Conservation (phyloP, 2,113 vertebrate genomes). For the Ailurus styani region DNA sequence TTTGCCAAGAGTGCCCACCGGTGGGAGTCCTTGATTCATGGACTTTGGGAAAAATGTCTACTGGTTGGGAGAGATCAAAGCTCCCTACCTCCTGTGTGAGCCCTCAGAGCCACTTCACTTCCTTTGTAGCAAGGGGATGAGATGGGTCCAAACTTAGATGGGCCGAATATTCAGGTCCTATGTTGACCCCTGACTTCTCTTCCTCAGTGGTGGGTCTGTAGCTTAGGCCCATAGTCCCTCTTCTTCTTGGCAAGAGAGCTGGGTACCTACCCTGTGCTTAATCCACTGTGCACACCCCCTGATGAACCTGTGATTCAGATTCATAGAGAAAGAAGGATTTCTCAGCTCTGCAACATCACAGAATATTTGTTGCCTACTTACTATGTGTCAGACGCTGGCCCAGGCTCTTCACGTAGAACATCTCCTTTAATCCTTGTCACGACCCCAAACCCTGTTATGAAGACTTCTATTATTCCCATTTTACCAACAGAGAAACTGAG, state of each 20-base stretch:
- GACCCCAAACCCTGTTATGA: not conserved
- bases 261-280: not conserved
- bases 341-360: not conserved
- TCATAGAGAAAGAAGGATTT: too few species aligned
- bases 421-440: not conserved
- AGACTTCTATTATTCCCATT: not conserved
- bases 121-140: accelerated
- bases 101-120: not conserved
- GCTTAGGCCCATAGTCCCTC: not conserved
- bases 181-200: not conserved
- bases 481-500: not conserved
- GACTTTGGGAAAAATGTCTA: not conserved
- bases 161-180: not conserved
- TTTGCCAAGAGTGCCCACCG: not conserved
- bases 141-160: not conserved
- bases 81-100: not conserved
- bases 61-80: not conserved
- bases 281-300: not conserved
- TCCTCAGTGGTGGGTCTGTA: not conserved
- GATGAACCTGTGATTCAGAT: not conserved
- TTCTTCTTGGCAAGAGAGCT: too few species aligned
- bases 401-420: accelerated
- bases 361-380: too few species aligned
- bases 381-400: not conserved
- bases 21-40: not conserved